Percentiles rank a stretch among this genome's conserved stretches.
Conservation (phyloP, 2,797 vertebrate species). For the Morelia viridis region DNA sequence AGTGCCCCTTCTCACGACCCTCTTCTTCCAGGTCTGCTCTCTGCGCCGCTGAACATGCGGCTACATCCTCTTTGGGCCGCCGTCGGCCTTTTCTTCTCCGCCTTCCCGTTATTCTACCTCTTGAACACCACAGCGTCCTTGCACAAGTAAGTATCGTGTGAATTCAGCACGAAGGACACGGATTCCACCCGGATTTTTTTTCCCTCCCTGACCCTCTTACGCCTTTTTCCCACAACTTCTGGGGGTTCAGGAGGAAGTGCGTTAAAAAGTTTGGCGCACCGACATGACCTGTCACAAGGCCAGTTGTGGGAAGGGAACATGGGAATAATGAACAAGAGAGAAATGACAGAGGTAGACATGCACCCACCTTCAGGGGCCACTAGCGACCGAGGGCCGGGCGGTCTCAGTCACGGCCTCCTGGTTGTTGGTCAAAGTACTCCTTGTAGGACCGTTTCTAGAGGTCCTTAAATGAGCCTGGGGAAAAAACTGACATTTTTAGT, state of each 20-base stretch:
- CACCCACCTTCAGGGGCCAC: no score
- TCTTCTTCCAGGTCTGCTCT: neutral
- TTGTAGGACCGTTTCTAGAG: neutral
- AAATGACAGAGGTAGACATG: no score
- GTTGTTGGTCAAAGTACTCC: neutral
- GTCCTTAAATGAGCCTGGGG: neutral
- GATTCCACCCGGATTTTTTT: neutral
- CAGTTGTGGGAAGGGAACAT: neutral
- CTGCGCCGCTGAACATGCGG: constrained; percentile 53
- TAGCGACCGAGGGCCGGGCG: no score
- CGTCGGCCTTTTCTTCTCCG: constrained; percentile 77
- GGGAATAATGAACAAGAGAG: neutral
- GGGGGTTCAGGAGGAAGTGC: neutral
- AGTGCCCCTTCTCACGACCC: neutral
- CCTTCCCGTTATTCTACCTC: constrained; percentile 79
- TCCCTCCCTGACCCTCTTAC: neutral
- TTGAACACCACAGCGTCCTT: constrained; percentile 75
- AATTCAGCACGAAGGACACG: neutral
- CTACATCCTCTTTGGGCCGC: constrained; percentile 42
- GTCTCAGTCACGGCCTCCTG: no score
- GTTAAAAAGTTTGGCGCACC: neutral
- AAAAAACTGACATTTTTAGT: neutral
- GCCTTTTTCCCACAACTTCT: neutral
- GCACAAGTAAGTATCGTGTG: constrained; percentile 82
- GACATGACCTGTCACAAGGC: neutral